These are phyloP conservation scores for Pogonocherus hispidulus DNA, from an alignment of 2,888 invertebrate species.

Conservation along the genomic window DNA sequence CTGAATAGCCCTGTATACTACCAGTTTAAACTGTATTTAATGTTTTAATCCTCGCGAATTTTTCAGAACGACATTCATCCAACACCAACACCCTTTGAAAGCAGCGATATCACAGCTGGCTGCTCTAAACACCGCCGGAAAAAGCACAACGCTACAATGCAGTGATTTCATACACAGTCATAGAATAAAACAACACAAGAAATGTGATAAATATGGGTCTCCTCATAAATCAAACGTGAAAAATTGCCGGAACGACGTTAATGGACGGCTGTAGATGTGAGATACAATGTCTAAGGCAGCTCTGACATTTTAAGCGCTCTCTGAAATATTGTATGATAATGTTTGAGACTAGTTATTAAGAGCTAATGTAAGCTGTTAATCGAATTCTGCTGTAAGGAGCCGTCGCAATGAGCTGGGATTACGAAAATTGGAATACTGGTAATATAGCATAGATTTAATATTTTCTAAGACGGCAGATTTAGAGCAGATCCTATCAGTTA, in stretches of 20 bases:
- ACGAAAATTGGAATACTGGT: no score
- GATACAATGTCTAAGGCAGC: slow-evolving; percentile 6
- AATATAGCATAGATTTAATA: no score
- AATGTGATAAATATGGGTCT: slow-evolving; percentile 26
- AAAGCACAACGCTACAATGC: background rate
- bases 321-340: slow-evolving; percentile 23
- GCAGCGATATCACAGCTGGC: background rate
- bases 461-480: no score
- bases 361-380: background rate
- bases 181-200: slow-evolving; percentile 18
- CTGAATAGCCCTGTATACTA: no score
- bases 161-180: slow-evolving; percentile 9
- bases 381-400: background rate
- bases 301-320: slow-evolving; percentile 9
- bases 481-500: no score
- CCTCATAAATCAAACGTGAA: slow-evolving; percentile 32
- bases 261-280: slow-evolving; percentile 16
- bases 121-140: background rate
- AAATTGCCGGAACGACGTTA: slow-evolving; percentile 27
- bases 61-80: no score
- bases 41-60: no score
- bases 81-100: background rate
- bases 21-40: no score
- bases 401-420: no score
- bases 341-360: slow-evolving; percentile 3